Base-by-base conservation (phyloP, 2,888 invertebrate species). In the Hydrotaea cyrtoneurina region DNA sequence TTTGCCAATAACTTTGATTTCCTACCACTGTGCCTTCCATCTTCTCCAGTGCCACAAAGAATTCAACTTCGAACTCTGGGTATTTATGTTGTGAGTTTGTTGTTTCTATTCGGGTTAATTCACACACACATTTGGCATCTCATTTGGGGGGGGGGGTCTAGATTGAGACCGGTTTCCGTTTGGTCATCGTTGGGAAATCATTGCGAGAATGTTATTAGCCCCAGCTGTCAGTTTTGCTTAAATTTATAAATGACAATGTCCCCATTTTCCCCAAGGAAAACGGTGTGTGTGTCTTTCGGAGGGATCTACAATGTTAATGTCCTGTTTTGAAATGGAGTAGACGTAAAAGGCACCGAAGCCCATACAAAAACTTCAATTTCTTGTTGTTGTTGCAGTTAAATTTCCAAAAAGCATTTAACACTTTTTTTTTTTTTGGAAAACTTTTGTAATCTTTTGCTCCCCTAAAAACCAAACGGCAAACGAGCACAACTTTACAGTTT, bases 241-340 rank as follows among this genome's bases (percentile, higher is more conserved):
- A 13, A 59, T 59, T 59, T 55, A 8, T 59, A 11, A 59, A 59
- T 59, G 59, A 59, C 59, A 59, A 59, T 26, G 59, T 59, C 59
- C n/a, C 50, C 50, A 15, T 7, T 59, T 59, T 23, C 26, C 59
- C 26, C 3, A 15, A 15, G 59, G 26, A 10, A 15, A 15, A n/a
- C n/a, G n/a, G n/a, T n/a, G n/a, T n/a, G 1, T 50, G 13, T 50
- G 21, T 57, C 55, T 8, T 5, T 21, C 15, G 50, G n/a, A 62
- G 31, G 31, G 62, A 62, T 36, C 15, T 31, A 62, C 15, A 62
- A 62, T 69, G 69, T 46, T 69, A 69, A 69, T 69, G 69, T 43
- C 21, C 13, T 23, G 69, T 23, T 46, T 46, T 23, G 15, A 7
- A 62, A 50, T n/a, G 11, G 15, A 43, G 15, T 43, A 43, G 43